Percentiles rank a stretch among this genome's conserved stretches.
phyloP scores from a whole-genome alignment of 2,113 vertebrate genomes.

The Zosterops hypoxanthus region DNA sequence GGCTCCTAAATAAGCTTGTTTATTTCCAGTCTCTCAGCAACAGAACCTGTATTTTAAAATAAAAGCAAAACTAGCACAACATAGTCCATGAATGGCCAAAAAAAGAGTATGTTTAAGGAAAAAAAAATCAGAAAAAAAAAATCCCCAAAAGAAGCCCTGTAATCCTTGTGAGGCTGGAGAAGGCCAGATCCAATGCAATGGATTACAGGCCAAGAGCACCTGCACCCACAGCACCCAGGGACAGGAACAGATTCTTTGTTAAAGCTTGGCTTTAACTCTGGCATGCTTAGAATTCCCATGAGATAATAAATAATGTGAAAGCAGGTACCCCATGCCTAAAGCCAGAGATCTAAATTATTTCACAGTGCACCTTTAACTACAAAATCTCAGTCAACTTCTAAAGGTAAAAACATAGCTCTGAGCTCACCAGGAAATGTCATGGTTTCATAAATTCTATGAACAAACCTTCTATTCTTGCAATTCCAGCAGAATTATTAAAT shows the following conservation, averaged over 20 bases:
- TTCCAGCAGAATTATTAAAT: constrained; percentile 68
- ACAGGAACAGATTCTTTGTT: neutral
- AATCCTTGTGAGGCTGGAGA: neutral
- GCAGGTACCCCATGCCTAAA: neutral
- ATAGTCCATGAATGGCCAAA: neutral
- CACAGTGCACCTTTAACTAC: neutral
- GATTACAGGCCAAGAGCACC: neutral
- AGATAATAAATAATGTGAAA: constrained; percentile 19
- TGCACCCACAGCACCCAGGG: neutral
- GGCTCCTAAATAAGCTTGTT: constrained; percentile 46
- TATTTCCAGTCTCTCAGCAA: constrained; percentile 39
- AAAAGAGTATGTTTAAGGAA: neutral
- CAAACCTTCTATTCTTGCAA: constrained; percentile 61
- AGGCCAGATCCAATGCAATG: neutral
- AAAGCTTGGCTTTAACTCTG: neutral
- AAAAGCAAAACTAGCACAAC: neutral
- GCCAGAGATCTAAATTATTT: constrained; percentile 22
- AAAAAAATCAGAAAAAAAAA: neutral
- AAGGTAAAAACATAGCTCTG: constrained; percentile 6
- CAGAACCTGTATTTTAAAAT: constrained; percentile 25
- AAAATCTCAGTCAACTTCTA: constrained; percentile 22
- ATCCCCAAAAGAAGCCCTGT: neutral
- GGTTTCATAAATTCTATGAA: constrained; percentile 51
- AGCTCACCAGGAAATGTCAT: constrained; percentile 35
- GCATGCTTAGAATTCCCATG: neutral